Percentiles rank a stretch among this genome's conserved stretches.
These are phyloP conservation scores for Istiophorus platypterus DNA, from an alignment of 2,113 vertebrate genomes.

Conservation along the genomic window DNA sequence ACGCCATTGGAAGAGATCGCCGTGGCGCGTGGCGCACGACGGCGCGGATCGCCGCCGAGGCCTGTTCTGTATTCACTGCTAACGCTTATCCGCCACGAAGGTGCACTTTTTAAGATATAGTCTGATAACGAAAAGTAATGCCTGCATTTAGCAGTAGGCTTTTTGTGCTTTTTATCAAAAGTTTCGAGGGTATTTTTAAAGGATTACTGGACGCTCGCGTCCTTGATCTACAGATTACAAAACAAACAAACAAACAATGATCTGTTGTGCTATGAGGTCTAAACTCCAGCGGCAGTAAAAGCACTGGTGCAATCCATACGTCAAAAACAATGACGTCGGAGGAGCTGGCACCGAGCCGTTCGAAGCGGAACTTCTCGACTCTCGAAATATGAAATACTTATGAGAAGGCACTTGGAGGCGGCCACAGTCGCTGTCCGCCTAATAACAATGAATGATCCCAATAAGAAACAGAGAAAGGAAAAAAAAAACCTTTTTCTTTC, in stretches of 20 bases:
- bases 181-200: background rate
- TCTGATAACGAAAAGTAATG: background rate
- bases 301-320: background rate
- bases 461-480: slow-evolving; percentile 22
- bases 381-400: slow-evolving; percentile 10
- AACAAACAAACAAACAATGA: background rate
- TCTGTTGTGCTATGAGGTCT: background rate
- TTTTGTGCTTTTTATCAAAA: too few relatives aligned
- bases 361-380: background rate
- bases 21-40: background rate
- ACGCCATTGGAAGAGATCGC: slow-evolving; percentile 6
- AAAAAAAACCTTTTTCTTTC: background rate
- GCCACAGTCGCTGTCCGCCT: slow-evolving; percentile 13
- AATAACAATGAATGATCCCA: slow-evolving; percentile 51
- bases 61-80: background rate
- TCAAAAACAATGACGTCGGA: background rate
- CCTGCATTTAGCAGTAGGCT: background rate
- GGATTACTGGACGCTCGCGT: background rate
- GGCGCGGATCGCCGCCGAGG: background rate
- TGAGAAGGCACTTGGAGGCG: slow-evolving; percentile 22
- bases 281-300: background rate
- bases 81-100: background rate
- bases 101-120: background rate
- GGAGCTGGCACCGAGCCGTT: background rate
- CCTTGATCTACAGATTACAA: background rate